A percentile compares a stretch with the other conserved stretches of the same genome.
phyloP scores from a whole-genome alignment of 2,113 vertebrate species.

The Chlamydotis undulata region DNA sequence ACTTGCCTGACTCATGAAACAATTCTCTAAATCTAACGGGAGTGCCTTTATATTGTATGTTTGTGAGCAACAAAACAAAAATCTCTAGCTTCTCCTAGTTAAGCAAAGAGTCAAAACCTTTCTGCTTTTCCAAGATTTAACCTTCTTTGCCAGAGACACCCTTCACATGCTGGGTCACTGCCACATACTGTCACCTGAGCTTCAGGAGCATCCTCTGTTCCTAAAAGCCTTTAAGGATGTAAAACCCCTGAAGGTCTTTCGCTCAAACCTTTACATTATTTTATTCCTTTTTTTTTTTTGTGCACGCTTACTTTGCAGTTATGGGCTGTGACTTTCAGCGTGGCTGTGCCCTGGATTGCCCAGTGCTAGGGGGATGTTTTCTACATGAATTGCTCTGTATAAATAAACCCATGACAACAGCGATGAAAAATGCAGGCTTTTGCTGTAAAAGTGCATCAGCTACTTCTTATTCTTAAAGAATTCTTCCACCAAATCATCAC shows the following conservation, averaged over 20 bases:
- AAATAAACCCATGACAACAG: slow-evolving; percentile 60
- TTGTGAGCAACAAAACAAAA: background rate
- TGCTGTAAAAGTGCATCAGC: slow-evolving; percentile 48
- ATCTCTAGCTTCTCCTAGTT: background rate
- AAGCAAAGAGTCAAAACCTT: background rate
- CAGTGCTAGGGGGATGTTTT: slow-evolving; percentile 58
- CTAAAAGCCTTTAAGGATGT: background rate
- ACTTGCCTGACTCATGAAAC: background rate
- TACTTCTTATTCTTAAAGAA: slow-evolving; percentile 39
- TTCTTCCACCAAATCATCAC: slow-evolving; percentile 25
- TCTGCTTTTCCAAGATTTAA: background rate
- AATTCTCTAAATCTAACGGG: background rate
- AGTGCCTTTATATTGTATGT: background rate
- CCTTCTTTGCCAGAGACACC: background rate
- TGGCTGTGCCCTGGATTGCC: slow-evolving; percentile 42
- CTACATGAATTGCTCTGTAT: slow-evolving; percentile 47
- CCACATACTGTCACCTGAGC: background rate
- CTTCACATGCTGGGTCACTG: rapidly evolving
- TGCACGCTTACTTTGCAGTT: background rate
- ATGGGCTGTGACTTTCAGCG: background rate
- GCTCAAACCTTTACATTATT: background rate
- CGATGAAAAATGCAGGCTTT: slow-evolving; percentile 58
- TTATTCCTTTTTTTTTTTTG: background rate
- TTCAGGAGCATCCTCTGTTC: background rate
- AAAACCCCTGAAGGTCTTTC: background rate